These are phyloP conservation scores for Stenolophus ochropezus DNA, from an alignment of 2,888 invertebrate species.

Conservation along the genomic window DNA sequence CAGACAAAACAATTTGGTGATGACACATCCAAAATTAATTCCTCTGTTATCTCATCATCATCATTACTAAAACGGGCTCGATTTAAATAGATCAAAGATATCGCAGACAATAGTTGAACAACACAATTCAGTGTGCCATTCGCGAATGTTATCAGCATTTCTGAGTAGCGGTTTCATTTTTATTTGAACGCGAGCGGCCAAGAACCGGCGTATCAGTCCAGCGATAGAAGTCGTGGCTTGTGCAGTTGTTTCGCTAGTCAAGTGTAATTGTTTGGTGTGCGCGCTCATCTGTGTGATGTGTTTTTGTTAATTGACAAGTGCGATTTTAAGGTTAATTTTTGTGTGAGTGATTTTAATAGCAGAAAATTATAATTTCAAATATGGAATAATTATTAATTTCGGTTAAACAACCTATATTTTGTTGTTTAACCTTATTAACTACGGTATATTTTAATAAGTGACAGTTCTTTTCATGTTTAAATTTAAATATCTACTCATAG, in stretches of 20 bases:
- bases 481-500: too few relatives aligned
- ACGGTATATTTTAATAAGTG: too few relatives aligned
- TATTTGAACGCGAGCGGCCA: background rate
- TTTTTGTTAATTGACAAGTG: slow-evolving; percentile 6
- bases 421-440: too few relatives aligned
- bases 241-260: slow-evolving; percentile 19
- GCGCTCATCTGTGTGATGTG: slow-evolving; percentile 11
- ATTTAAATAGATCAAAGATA: background rate
- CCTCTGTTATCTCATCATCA: background rate
- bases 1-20: background rate
- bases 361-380: background rate
- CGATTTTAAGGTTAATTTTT: background rate
- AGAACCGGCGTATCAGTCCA: slow-evolving; percentile 16
- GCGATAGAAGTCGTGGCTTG: slow-evolving; percentile 36
- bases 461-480: too few relatives aligned
- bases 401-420: background rate
- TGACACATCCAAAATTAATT: background rate
- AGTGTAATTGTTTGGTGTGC: slow-evolving; percentile 20
- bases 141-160: slow-evolving; percentile 10
- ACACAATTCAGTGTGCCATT: background rate
- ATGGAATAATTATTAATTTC: background rate
- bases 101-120: background rate
- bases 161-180: slow-evolving; percentile 25
- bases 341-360: slow-evolving; percentile 4
- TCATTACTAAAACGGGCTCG: background rate